Percentiles rank a stretch among this genome's conserved stretches.
phyloP scores from a whole-genome alignment of 2,797 vertebrate species.

The Thaleichthys pacificus region DNA sequence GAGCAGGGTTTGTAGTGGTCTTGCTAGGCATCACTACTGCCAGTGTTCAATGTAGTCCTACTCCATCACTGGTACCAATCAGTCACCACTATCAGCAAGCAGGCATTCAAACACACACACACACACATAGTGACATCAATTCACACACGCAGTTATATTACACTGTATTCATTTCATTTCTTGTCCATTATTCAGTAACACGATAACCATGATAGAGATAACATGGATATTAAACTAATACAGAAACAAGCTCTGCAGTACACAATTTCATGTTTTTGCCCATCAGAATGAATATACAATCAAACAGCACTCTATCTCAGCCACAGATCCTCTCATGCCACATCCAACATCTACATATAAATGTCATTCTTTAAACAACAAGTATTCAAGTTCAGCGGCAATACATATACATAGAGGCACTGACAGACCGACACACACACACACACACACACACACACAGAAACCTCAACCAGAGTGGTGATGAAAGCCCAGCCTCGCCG shows the following conservation, averaged over 20 bases:
- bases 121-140: constrained; percentile 8
- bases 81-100: not conserved
- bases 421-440: constrained; percentile 20
- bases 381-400: constrained; percentile 57
- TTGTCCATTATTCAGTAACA: constrained; percentile 6
- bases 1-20: constrained; percentile 17
- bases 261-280: constrained; percentile 27
- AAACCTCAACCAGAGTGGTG: constrained; percentile 42
- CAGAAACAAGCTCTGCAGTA: constrained; percentile 13
- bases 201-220: constrained; percentile 19
- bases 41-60: constrained; percentile 19
- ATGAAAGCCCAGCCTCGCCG: constrained; percentile 53
- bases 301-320: constrained; percentile 33
- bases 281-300: constrained; percentile 30
- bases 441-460: constrained; percentile 15
- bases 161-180: not conserved
- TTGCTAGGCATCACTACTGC: constrained; percentile 14
- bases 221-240: constrained; percentile 32
- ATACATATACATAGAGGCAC: constrained; percentile 17
- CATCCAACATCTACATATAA: constrained; percentile 48
- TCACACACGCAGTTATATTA: not conserved
- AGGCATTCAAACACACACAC: not conserved
- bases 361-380: constrained; percentile 58
- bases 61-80: constrained; percentile 15
- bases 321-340: constrained; percentile 41